A percentile compares a stretch with the other conserved stretches of the same genome.
Evolutionary conservation across 2,113 vertebrate species (phyloP).

Genomic region (Pimephales promelas): DNA sequence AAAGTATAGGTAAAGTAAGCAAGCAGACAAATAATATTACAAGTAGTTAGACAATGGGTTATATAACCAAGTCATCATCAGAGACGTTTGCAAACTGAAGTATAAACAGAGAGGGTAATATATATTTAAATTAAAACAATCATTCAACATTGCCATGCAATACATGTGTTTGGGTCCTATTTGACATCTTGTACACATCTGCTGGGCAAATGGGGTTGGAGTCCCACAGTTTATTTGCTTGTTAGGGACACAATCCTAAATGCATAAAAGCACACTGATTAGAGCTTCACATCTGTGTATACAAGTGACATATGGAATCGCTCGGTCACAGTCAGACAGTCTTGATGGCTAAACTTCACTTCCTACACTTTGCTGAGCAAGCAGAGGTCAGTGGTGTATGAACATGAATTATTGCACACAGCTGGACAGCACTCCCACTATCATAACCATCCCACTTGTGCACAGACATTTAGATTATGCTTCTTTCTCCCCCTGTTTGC

Average conservation of each 20-base stretch:
- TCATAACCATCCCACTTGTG: not conserved
- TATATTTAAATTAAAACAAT: conserved; percentile 54
- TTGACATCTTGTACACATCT: conserved; percentile 8
- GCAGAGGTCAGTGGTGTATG: not conserved
- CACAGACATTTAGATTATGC: not conserved
- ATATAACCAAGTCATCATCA: conserved; percentile 58
- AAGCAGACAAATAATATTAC: too few relatives aligned
- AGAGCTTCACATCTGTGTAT: conserved; percentile 15
- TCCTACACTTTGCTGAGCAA: conserved; percentile 42
- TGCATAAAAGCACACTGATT: not conserved
- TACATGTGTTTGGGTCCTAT: conserved; percentile 5
- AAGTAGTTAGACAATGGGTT: conserved; percentile 43
- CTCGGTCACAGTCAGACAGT: not conserved
- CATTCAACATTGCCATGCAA: conserved; percentile 29
- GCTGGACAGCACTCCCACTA: not conserved
- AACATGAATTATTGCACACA: conserved; percentile 30
- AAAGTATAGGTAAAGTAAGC: too few relatives aligned
- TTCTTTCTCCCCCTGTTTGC: not conserved
- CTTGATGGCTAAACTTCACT: not conserved
- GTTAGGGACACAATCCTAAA: not conserved
- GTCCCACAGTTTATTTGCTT: too few relatives aligned
- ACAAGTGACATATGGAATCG: conserved; percentile 23
- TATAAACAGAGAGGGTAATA: conserved; percentile 20
- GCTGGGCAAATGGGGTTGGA: not conserved
- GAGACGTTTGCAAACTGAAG: conserved; percentile 64